Evolutionary conservation across 1,140 invertebrate genomes (phyloP), one percentile per base, ranked within the genome.

Genomic region (Acromyrmex charruanus): DNA sequence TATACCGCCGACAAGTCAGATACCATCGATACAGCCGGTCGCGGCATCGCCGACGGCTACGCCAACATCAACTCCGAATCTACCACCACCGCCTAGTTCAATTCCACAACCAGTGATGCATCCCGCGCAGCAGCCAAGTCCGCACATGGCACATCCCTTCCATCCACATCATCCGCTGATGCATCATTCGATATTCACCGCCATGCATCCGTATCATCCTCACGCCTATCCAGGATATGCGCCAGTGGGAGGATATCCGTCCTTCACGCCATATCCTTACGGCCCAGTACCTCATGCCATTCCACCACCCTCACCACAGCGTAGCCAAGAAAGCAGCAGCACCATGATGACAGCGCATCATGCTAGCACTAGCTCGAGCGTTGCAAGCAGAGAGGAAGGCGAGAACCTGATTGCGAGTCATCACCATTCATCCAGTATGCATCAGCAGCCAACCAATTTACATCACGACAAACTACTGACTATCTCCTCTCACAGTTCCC

Each of bases 201-300:
- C 96, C 6, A 96, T 97, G 96, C 96, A 97, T 93, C 96, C 97
- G 0, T 97, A 97, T 88, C 97, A 97, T 94, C 96, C 96, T 2
- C 97, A 97, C 89, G 96, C 97, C 25, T 97, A 97, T 95, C 96
- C 97, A 3, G 96, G 96, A 9, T 97, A 97, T 88, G 95, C 96
- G 39, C 96, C 96, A 0, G 95, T 94, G 0, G 95, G 95, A 85
- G 93, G 93, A 12, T 96, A 96, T 90, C 94, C 95, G 0, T 94
- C 95, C 0, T 96, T 95, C 28, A 94, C 95, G 91, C 96, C 96
- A 9, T 97, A 97, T 95, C 96, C 97, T 0, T 97, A 97, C 90
- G 96, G 96, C 5, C 97, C 97, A 1, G 96, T 97, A 72, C 97
- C 97, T 25, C 97, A 97, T 90, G 97, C 97, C 1, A 97, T 97